Base-by-base conservation (phyloP, 2,797 vertebrate species). In the Poecilia picta region DNA sequence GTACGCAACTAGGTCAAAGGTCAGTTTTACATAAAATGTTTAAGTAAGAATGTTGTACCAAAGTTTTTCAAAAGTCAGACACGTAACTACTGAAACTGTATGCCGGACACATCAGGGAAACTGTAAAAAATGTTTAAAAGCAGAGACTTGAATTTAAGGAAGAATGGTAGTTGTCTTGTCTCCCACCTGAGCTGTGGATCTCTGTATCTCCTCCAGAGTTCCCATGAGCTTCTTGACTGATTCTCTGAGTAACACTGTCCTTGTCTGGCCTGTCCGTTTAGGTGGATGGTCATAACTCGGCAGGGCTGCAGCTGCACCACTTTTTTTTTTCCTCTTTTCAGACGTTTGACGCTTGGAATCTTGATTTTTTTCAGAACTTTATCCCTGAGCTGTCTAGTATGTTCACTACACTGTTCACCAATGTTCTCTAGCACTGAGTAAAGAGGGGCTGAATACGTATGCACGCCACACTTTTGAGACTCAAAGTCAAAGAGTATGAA, bases 381-480 rank as follows among this genome's bases (percentile, higher is more conserved):
- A 25, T 66, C 18, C 8, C 62, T 66, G 62, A 70, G 11, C 3
- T 25, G 28, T 31, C 28, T 59, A 2, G 13, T 31, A 28, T 59
- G 13, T 62, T 62, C 36, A 39, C 8, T 36, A 25, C 12, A 11
- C 66, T 45, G 23, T 70, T 15, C 66, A 70, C 23, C 23, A 16
- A 15, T n/a, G 39, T 23, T n/a, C 23, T 41, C 20, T 43, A 45
- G 41, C 41, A 13, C 36, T 43, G 25, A 71, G 43, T 28, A 46
- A 28, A 28, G 20, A 15, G 39, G 68, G 68, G 43, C 43, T 71
- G 43, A 45, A 46, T 45, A 46, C 68, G 46, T 71, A 46, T 46
- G 68, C 41, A 46, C 8, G n/a, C 41, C 68, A 71, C 68, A 71
- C 68, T 71, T 71, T 71, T 71, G 13, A 71, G 68, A 71, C 41